Base-by-base conservation (phyloP, 1,140 invertebrate species). In the Lucilia sericata region DNA sequence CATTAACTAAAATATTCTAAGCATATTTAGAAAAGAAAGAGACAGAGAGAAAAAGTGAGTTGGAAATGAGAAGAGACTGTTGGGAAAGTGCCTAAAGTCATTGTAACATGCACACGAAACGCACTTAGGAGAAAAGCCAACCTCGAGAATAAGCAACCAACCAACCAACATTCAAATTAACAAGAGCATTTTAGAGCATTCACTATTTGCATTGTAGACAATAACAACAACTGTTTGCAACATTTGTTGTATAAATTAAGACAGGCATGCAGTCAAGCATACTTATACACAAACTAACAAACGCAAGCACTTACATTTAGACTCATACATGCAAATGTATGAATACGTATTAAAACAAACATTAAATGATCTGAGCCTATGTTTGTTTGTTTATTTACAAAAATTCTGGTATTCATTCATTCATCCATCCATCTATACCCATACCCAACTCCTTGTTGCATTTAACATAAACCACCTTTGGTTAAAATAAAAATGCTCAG, bases 231-330 rank as follows among this genome's bases (percentile, higher is more conserved):
- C n/a, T 70, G n/a, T 19, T 70, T 70, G 65, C 65, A 70, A 70
- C 65, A 70, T 70, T 70, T 70, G 65, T 70, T 70, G 65, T 70
- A 70, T 70, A 70, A 70, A 70, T 70, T 70, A 70, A 70, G 19
- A 70, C 65, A 19, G 65, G 8, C 65, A 70, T 70, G 65, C n/a
- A 70, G 25, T 70, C 65, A 25, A 21, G 65, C 55, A 60, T 42
- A 60, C 42, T 42, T n/a, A 60, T 14, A 60, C 55, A 17, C 55
- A 17, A 12, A 60, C 55, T 2, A 14, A 60, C 55, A 3, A 30
- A 30, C 25, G 3, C 25, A 30, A 30, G 25, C 25, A 2, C 25
- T 30, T 30, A 60, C 42, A 42, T 42, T 42, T 42, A 10, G 7
- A 42, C 42, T 42, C 5, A 10, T 42, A 7, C 42, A 42, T 42